phyloP scores from a whole-genome alignment of 2,888 invertebrate species.

The Rambutsinella grinnellia region DNA sequence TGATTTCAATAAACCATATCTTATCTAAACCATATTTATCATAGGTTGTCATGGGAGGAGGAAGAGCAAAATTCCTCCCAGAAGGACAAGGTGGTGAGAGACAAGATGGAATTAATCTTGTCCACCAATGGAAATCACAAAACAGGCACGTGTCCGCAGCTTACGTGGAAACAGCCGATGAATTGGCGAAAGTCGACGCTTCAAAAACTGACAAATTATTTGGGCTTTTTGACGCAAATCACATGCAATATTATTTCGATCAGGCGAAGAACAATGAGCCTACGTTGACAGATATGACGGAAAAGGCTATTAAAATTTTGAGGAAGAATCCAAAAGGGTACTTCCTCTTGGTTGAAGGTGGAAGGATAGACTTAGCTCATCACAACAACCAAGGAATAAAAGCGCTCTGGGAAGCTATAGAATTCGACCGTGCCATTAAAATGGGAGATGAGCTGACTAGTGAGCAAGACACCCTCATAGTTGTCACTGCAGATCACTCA shows the following conservation, averaged over 20 bases:
- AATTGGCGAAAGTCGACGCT: slow-evolving; percentile 72
- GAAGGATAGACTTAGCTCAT: slow-evolving; percentile 81
- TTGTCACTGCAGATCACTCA: slow-evolving; percentile 84
- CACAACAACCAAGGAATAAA: slow-evolving; percentile 74
- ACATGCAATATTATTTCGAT: slow-evolving; percentile 51
- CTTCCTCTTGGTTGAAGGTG: slow-evolving; percentile 83
- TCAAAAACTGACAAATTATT: slow-evolving; percentile 76
- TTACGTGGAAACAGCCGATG: slow-evolving; percentile 74
- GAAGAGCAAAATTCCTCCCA: slow-evolving; percentile 28
- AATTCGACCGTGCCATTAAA: slow-evolving; percentile 79
- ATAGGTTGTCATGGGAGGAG: slow-evolving; percentile 39
- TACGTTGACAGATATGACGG: slow-evolving; percentile 84
- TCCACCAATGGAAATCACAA: slow-evolving; percentile 74
- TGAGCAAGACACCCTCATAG: slow-evolving; percentile 81
- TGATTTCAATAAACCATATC: too few species aligned
- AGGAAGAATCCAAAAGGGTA: slow-evolving; percentile 77
- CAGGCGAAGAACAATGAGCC: slow-evolving; percentile 72
- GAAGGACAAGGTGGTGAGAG: slow-evolving; percentile 70
- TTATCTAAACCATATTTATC: too few species aligned
- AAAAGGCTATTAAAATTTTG: slow-evolving; percentile 80
- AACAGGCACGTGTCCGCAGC: slow-evolving; percentile 65
- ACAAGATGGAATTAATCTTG: slow-evolving; percentile 76
- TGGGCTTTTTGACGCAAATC: slow-evolving; percentile 70
- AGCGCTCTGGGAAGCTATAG: slow-evolving; percentile 78
- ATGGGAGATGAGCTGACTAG: slow-evolving; percentile 75